Evolutionary conservation across 2,888 invertebrate species (phyloP), one percentile per base, ranked within the genome.

Genomic region (Scotopteryx bipunctaria): DNA sequence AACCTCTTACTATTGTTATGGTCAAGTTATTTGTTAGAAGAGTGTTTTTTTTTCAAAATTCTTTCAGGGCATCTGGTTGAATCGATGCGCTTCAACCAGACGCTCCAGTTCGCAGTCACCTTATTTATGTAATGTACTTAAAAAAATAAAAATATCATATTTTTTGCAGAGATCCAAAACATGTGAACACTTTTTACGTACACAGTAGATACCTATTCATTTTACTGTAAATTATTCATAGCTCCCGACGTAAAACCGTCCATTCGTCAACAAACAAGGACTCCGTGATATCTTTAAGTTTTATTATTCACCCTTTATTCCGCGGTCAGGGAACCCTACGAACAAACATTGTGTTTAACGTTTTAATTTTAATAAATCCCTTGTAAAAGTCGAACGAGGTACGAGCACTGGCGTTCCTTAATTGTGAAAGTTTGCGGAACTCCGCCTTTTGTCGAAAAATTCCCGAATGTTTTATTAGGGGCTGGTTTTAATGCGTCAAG

Each of bases 291-390:
- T 29, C 29, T 13, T 29, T 13, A 29, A 1, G 2, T 5, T 23
- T 29, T 13, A 13, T 29, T 29, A 13, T 29, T 29, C 13, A 23
- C 9, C 17, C n/a, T 17, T 8, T 25, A 11, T 37, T 31, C 27
- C 29, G 29, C 1, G 13, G 36, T 13, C 14, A 41, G 6, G 46
- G 36, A 46, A 54, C 58, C 56, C 53, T 31, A 44, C 23, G 57
- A 57, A 42, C 50, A 63, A 63, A 60, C 60, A 59, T 60, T 55
- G 51, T 60, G 58, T 63, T 53, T 45, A 60, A 55, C 60, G 56
- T 56, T 56, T 47, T 52, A 52, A 57, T 60, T 63, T 63, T 60
- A 60, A 60, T 60, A 63, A 63, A 63, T 63, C 60, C 49, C 41
- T 36, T 60, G 60, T 58, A 57, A 55, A 55, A 63, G 57, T 57